Base-by-base conservation (phyloP, 2,797 vertebrate genomes). In the Oreortyx pictus region DNA sequence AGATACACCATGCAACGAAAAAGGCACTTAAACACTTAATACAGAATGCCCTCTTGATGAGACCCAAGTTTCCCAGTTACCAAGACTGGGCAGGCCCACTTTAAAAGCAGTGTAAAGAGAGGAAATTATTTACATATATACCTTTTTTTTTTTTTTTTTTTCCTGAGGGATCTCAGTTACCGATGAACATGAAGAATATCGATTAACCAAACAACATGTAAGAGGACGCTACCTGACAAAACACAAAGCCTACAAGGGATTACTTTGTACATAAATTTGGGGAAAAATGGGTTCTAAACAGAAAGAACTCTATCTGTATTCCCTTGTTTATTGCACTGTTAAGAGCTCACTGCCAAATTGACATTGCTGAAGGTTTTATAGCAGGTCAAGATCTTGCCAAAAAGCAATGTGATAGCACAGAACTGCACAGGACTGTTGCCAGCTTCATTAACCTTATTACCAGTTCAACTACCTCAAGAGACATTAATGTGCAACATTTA, bases 401-500 rank as follows among this genome's bases (percentile, higher is more conserved):
- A 91, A 91, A 87, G 59, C 79, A 89, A 78, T 44, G 27, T 25
- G 82, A 89, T 88, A 89, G 75, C 57, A 73, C 18, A 89, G 47
- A 92, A 81, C 15, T 66, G 37, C 46, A 76, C 16, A 2, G 0
- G 61, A 35, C 52, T 41, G 29, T 33, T 86, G 90, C 62, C 79
- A 83, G 79, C 67, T 89, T 95, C 75, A 89, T 94, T 89, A 92
- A 89, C 82, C 75, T 89, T 82, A 80, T 76, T 82, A 82, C 54
- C 56, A 9, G 0, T 79, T 72, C 81, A 72, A 75, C 44, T 46
- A 82, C 59, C 71, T 61, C 71, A 72, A 70, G 54, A 89, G 82
- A 84, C 78, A 78, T 25, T 64, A 27, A 71, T 4, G 16, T n/a
- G 33, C 47, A 84, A 78, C 49, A 67, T 50, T 46, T 71, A 61